These are phyloP conservation scores for Circaetus gallicus DNA, from an alignment of 2,113 vertebrate genomes.

Conservation along the genomic window DNA sequence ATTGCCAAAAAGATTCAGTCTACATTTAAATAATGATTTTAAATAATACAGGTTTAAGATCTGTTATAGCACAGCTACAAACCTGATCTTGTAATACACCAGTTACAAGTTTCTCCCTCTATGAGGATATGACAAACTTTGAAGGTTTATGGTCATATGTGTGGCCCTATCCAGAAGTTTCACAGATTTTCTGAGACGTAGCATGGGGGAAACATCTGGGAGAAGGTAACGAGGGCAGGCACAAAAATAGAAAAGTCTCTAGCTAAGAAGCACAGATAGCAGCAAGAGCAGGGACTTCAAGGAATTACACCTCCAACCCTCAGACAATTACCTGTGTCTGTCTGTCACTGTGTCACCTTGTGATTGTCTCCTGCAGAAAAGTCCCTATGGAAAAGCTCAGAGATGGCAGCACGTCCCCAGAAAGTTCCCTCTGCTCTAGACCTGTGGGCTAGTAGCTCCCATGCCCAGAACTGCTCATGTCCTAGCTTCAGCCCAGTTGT, in stretches of 20 bases:
- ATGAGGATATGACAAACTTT: background rate
- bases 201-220: background rate
- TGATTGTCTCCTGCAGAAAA: background rate
- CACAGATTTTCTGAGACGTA: background rate
- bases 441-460: background rate
- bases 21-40: background rate
- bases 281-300: background rate
- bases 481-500: background rate
- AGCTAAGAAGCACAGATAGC: background rate
- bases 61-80: background rate
- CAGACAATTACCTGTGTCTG: background rate
- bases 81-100: background rate
- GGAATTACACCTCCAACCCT: background rate
- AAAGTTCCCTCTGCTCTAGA: background rate
- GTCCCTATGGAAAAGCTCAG: background rate
- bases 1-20: background rate
- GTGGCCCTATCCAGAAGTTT: background rate
- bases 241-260: background rate
- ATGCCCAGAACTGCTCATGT: background rate
- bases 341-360: background rate
- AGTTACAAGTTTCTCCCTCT: background rate
- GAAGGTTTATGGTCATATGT: background rate
- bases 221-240: background rate
- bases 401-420: background rate
- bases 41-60: background rate